Evolutionary conservation across 2,888 invertebrate genomes (phyloP), one percentile per base, ranked within the genome.

Genomic region (Mycogona germanica): DNA sequence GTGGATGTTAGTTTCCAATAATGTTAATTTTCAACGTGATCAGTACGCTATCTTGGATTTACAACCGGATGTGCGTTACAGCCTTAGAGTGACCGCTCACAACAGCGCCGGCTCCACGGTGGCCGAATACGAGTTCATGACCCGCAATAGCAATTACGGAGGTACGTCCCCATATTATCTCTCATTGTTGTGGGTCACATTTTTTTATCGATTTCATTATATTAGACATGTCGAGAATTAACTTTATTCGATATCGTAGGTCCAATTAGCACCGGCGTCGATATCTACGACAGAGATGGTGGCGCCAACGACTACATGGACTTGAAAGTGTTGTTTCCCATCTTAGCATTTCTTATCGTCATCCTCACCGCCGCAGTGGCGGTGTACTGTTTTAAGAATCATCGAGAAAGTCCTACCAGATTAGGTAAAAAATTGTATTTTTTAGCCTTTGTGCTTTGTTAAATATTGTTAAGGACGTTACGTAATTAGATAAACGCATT

Each of bases 1-100:
- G 9, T 57, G 57, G 57, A 50, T 52, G 46, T 41, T 57, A 14
- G 57, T 57, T n/a, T 55, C 57, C 6, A 57, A 57, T 23, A 57
- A 57, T 37, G 55, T 54, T n/a, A 55, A 53, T 9, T 37, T 51
- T 21, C 51, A 55, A 51, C 41, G 28, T 23, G 52, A 55, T 17
- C 37, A 19, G 4, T 55, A 38, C 26, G 17, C 46, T 6, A 52
- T 57, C 26, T 32, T 55, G 14, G 55, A 57, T 38, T 35, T 57
- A 19, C 42, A 52, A 26, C 48, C 53, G 5, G 53, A 46, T 32
- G 29, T 40, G 2, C 48, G 51, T 41, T 57, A 55, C 29, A 37
- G 40, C 32, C 32, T 57, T 6, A 14, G 49, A 21, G 46, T 57
- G 30, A 57, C 57, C 1, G 57, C 57, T 25, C 57, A 57, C 28